These are phyloP conservation scores for Cheilosia impressa DNA, from an alignment of 2,888 invertebrate genomes.

Conservation along the genomic window DNA sequence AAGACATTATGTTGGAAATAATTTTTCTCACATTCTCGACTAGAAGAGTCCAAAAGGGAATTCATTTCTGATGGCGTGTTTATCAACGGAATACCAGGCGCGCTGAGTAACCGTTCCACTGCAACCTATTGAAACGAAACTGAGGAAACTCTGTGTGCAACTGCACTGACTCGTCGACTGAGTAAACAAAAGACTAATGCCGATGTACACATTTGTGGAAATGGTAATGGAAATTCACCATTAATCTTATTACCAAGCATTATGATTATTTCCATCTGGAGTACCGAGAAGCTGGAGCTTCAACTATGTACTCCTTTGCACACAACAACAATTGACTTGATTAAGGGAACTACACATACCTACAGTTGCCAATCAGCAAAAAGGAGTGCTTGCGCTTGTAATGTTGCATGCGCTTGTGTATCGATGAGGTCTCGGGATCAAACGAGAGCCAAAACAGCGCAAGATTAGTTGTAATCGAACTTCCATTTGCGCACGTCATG, in stretches of 20 bases:
- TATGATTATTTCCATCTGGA: slow-evolving; percentile 67
- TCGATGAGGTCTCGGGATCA: slow-evolving; percentile 53
- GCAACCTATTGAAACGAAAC: slow-evolving; percentile 35
- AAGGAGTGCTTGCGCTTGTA: slow-evolving; percentile 43
- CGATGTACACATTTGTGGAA: slow-evolving; percentile 60
- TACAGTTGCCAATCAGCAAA: slow-evolving; percentile 54
- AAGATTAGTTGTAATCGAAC: slow-evolving; percentile 57
- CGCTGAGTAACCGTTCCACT: slow-evolving; percentile 45
- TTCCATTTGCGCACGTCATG: slow-evolving; percentile 47
- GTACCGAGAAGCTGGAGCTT: slow-evolving; percentile 18
- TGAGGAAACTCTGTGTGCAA: slow-evolving; percentile 21
- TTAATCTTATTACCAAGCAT: slow-evolving; percentile 69
- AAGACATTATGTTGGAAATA: slow-evolving; percentile 74
- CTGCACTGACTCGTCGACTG: slow-evolving; percentile 35
- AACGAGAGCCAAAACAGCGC: slow-evolving; percentile 43
- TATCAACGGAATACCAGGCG: slow-evolving; percentile 59
- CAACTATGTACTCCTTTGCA: slow-evolving; percentile 10
- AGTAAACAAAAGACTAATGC: slow-evolving; percentile 67
- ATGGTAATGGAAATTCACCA: slow-evolving; percentile 70
- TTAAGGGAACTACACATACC: slow-evolving; percentile 60
- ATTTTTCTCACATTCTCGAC: slow-evolving; percentile 74
- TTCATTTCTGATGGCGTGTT: slow-evolving; percentile 64
- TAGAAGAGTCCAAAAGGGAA: slow-evolving; percentile 69
- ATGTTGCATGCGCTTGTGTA: slow-evolving; percentile 49
- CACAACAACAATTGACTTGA: slow-evolving; percentile 64